Conservation (phyloP, 2,888 invertebrate species). For the Prostheceraeus crozeri region DNA sequence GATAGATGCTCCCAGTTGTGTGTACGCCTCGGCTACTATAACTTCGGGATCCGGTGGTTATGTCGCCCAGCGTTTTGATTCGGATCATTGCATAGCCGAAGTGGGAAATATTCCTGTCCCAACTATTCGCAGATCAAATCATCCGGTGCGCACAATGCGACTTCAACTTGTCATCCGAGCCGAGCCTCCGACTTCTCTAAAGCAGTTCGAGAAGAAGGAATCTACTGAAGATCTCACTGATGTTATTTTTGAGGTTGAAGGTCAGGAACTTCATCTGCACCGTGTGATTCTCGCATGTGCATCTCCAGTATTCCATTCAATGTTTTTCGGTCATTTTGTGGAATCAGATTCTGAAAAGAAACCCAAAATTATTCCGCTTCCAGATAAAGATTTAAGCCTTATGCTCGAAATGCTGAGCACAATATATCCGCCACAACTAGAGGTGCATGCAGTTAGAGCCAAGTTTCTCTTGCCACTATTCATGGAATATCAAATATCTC, state of each 20-base stretch:
- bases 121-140: not conserved
- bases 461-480: not conserved
- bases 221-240: not conserved
- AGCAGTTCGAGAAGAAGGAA: no score
- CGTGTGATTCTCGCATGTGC: conserved; percentile 1
- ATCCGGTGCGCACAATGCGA: not conserved
- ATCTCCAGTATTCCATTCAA: conserved; percentile 4
- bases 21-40: no score
- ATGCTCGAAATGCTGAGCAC: not conserved
- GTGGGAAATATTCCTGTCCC: not conserved
- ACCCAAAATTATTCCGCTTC: no score
- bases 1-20: no score
- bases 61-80: not conserved
- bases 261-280: not conserved
- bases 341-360: not conserved
- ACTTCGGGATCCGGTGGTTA: no score
- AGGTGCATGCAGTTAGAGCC: conserved; percentile 1
- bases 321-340: not conserved
- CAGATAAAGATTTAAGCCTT: not conserved
- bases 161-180: not conserved
- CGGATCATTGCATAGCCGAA: not conserved
- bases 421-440: not conserved
- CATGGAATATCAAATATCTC: conserved; percentile 17
- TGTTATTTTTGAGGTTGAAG: not conserved
- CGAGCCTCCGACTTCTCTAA: not conserved